Evolutionary conservation across 1,140 invertebrate genomes (phyloP), one percentile per base, ranked within the genome.

Genomic region (Drosophila kanapiae): DNA sequence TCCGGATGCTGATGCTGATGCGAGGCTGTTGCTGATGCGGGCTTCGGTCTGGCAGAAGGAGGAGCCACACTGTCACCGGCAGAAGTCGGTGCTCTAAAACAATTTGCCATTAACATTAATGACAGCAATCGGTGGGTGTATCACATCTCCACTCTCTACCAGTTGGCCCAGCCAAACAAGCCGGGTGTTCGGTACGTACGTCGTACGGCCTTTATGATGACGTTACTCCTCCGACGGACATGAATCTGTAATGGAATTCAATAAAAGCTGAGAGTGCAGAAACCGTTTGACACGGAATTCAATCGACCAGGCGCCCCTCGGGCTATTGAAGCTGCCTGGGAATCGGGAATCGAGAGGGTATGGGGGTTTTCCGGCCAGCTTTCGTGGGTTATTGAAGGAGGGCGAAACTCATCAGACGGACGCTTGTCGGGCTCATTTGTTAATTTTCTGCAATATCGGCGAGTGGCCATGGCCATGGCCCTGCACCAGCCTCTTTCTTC

Each of bases 221-320:
- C 83, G 80, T 87, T 80, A 69, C 63, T 61, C 33, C 68, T 23
- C 68, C 68, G 79, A 69, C 53, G 64, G 79, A 80, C 84, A 86
- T 86, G 79, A 86, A 79, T 82, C 84, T 84, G 84, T 88, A 87
- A 84, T 88, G 84, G 85, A 87, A 88, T 87, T 88, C 84, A 87
- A 87, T 87, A 87, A 87, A 88, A 87, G 84, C 84, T 84, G 85
- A 87, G 80, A 88, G 84, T 87, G 84, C 85, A 84, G 80, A 88
- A 83, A 78, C 63, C 56, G 84, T 80, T 87, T 82, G 84, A 87
- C 80, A 88, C 79, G 76, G 69, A 80, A 72, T 72, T 60, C 70
- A 72, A 72, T 72, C 74, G 61, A 53, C 38, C 31, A 10, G 31
- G 9, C 31, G 33, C 49, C 14, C 56, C 40, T 18, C 18, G 48